Evolutionary conservation across 2,113 vertebrate species (phyloP), one percentile per base, ranked within the genome.

Genomic region (Otolemur garnettii): DNA sequence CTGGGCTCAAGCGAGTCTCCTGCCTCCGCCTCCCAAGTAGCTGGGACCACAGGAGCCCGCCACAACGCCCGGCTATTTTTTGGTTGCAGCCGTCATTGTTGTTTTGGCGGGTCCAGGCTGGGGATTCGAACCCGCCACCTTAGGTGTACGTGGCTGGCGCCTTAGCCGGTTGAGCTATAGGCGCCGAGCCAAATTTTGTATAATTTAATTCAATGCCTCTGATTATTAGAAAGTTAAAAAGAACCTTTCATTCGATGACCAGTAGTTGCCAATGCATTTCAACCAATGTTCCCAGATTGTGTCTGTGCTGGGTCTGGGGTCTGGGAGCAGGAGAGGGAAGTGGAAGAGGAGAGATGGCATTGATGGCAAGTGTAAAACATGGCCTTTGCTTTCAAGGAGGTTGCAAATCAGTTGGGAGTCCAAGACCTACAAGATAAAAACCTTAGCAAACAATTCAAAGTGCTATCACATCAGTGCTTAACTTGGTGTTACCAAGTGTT

Each of bases 311-410:
- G 55, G n/a, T 45, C 8, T 83, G 22, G 62, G 18, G 50, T 22
- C 12, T 5, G 24, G 84, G 42, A 24, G 60, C 10, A 8, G 5
- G n/a, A 5, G 14, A 45, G 28, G 22, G 26, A 55, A 38, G 10
- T 30, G 10, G 38, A 85, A 87, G 91, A 53, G 22, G 42, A 93
- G 71, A 60, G 38, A 38, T 6, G 13, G 19, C 9, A 14, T 45
- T 96, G 78, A 22, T 7, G 68, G 68, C 50, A 62, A 72, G 74
- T 22, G 12, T 26, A 11, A 74, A 79, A n/a, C 18, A 5, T 12
- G 38, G 22, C 7, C 33, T n/a, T 93, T 83, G 24, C 72, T 55
- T 91, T 96, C 55, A 72, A 71, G 60, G 74, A 91, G 30, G 55
- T 60, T 91, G 33, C 14, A 35, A 5, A 72, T 80, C 55, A 14